Evolutionary conservation across 2,113 vertebrate genomes (phyloP), one percentile per base, ranked within the genome.

Genomic region (Raja brachyura): DNA sequence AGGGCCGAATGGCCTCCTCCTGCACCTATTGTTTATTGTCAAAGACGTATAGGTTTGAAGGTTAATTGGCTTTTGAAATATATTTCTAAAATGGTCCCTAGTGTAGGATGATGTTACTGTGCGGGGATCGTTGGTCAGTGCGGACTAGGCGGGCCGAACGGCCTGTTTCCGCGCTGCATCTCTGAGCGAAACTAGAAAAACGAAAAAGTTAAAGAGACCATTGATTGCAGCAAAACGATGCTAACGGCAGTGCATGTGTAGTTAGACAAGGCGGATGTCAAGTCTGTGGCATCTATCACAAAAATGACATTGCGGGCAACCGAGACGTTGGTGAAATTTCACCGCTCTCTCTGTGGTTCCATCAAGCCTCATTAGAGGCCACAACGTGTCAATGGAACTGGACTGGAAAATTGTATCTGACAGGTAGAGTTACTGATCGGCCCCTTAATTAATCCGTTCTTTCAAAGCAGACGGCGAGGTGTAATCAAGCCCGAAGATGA

Each of bases 281-380:
- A 81, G 39, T 8, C 25, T 14, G 81, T 22, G 8, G 1, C 59
- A 63, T 5, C 16, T 56, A n/a, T 85, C 79, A 81, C 1, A 11
- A 85, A 59, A 14, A n/a, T 83, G 9, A 56, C 54, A 56, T 56
- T 4, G 4, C 11, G 81, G 81, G 28, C 56, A 85, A 61, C 56
- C 25, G 4, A 61, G 61, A 85, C 0, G 3, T 28, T 14, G 2
- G 25, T n/a, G 81, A 85, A 85, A 66, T 88, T 88, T n/a, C n/a
- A 66, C 59, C 14, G 0, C 61, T 16, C n/a, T 66, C 14, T 63
- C 59, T 61, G 28, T 59, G 81, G 54, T 61, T 86, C 81, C 54
- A n/a, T 63, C 83, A 7, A 86, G 28, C 25, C 83, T 86, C 59
- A 88, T 88, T 88, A 88, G 83, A 63, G 83, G 59, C 28, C 83